Percentiles rank a stretch among this genome's conserved stretches.
Conservation (phyloP, 2,888 invertebrate genomes). For the Platycheirus albimanus region DNA sequence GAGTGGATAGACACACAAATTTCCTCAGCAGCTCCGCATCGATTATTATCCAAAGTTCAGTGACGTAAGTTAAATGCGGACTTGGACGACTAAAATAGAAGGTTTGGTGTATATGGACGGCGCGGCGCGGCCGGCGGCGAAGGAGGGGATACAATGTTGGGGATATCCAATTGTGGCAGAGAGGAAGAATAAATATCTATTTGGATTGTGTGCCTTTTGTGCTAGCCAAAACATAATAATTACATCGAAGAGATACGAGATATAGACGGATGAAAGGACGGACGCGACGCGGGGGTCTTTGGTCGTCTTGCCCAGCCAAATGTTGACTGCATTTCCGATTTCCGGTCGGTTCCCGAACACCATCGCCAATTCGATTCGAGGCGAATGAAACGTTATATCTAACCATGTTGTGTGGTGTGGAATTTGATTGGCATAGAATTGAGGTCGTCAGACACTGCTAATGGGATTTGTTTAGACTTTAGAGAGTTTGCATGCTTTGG, state of each 20-base stretch:
- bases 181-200: conserved; percentile 17
- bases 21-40: conserved; percentile 27
- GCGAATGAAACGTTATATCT: conserved; percentile 32
- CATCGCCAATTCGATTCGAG: too few species aligned
- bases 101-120: conserved; percentile 19
- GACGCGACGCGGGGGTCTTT: neutral
- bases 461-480: conserved; percentile 47
- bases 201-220: conserved; percentile 45
- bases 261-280: neutral
- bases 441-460: conserved; percentile 54
- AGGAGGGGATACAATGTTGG: conserved; percentile 6
- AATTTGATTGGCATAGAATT: conserved; percentile 64
- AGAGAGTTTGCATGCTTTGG: conserved; percentile 33
- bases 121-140: neutral
- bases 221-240: conserved; percentile 63
- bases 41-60: conserved; percentile 58
- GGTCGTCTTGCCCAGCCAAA: conserved; percentile 26
- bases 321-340: conserved; percentile 68
- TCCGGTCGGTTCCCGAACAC: conserved; percentile 60
- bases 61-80: conserved; percentile 55
- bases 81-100: conserved; percentile 33
- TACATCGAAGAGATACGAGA: conserved; percentile 26
- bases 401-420: conserved; percentile 28
- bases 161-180: conserved; percentile 20
- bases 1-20: conserved; percentile 60